These are phyloP conservation scores for Oreochromis mossambicus DNA, from an alignment of 2,797 vertebrate species.

Conservation along the genomic window DNA sequence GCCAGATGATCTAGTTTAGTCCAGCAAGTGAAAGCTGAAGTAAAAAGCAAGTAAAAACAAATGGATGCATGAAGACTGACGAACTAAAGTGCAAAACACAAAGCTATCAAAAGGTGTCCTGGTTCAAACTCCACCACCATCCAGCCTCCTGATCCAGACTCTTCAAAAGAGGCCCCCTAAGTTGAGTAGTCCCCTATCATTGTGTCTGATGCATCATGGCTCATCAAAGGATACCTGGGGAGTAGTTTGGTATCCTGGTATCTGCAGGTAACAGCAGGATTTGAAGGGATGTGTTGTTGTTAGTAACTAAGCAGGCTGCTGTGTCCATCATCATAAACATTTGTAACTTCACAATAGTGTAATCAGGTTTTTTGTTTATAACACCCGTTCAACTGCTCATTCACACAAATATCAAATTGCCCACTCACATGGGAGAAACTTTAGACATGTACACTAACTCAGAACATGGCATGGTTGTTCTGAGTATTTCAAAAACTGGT, in stretches of 20 bases:
- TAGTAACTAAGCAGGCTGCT: neutral
- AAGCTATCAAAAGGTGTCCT: neutral
- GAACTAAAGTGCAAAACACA: neutral
- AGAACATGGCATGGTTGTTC: rapidly evolving
- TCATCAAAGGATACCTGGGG: neutral
- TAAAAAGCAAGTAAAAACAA: neutral
- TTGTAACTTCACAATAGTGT: neutral
- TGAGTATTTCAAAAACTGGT: neutral
- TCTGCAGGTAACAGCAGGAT: neutral
- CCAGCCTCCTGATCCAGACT: neutral
- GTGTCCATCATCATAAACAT: neutral
- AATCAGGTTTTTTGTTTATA: neutral
- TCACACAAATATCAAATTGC: neutral
- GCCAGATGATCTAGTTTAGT: neutral
- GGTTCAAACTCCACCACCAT: neutral
- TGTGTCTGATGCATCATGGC: neutral
- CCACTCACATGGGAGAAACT: rapidly evolving
- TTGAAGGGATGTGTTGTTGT: neutral
- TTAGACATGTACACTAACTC: neutral
- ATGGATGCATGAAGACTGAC: rapidly evolving
- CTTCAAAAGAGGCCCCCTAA: neutral
- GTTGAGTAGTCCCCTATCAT: neutral
- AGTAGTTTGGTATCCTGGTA: neutral
- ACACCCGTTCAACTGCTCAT: rapidly evolving
- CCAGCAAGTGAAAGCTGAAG: rapidly evolving